Conservation (phyloP, 2,888 invertebrate species). For the Hymenopus coronatus region DNA sequence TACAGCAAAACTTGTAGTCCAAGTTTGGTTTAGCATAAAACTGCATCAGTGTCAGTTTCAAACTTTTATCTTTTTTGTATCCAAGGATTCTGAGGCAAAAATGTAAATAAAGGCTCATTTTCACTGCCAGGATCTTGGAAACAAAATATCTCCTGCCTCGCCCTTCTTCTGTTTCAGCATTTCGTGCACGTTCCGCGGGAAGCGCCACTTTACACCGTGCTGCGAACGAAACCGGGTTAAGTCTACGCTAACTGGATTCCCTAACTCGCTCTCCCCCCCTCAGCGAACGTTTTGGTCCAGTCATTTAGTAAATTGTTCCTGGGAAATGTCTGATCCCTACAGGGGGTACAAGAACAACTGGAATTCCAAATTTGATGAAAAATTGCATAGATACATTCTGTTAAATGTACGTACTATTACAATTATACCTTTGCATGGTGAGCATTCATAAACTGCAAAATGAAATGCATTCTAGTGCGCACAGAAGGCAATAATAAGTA, state of each 20-base stretch:
- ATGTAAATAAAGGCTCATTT: not conserved
- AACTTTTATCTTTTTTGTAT: not conserved
- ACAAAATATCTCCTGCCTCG: not conserved
- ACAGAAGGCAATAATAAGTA: too few species aligned
- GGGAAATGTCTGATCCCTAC: not conserved
- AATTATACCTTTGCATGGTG: too few species aligned
- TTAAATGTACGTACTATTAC: too few species aligned
- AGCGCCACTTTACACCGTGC: conserved; percentile 5
- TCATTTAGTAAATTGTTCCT: not conserved
- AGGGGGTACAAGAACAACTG: not conserved
- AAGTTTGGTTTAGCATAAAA: not conserved
- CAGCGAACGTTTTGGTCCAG: not conserved
- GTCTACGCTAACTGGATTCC: not conserved
- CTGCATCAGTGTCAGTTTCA: not conserved
- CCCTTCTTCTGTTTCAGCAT: conserved; percentile 14
- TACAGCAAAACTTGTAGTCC: not conserved
- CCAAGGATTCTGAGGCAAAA: not conserved
- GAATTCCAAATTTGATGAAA: not conserved
- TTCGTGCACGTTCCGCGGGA: conserved; percentile 3
- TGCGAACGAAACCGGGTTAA: not conserved
- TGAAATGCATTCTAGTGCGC: too few species aligned
- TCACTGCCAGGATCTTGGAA: not conserved
- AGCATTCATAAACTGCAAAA: too few species aligned
- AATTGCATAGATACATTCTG: too few species aligned
- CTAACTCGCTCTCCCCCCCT: not conserved